Conservation (phyloP, 2,888 invertebrate genomes). For the Coronaproctus castanopsis region DNA sequence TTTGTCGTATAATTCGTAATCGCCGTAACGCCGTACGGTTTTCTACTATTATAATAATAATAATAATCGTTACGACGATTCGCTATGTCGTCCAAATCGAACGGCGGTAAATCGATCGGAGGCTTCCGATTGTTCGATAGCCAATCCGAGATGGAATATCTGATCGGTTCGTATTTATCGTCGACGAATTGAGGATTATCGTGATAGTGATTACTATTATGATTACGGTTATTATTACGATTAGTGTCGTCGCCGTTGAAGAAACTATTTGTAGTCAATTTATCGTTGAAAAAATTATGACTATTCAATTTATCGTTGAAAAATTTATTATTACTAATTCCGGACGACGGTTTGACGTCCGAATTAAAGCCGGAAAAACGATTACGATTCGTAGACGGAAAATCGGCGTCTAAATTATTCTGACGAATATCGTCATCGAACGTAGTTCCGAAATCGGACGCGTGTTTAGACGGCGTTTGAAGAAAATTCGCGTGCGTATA, state of each 20-base stretch:
- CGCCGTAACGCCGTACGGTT: neutral
- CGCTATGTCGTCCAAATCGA: conserved; percentile 1
- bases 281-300: neutral
- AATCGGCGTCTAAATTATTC: no score
- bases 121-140: neutral
- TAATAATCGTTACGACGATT: neutral
- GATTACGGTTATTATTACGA: no score
- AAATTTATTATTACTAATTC: neutral
- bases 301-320: neutral
- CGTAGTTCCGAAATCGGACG: no score
- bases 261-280: neutral
- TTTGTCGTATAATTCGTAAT: neutral
- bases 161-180: conserved; percentile 1
- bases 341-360: neutral
- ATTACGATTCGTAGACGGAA: no score
- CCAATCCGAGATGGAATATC: conserved; percentile 3
- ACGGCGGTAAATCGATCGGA: neutral
- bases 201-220: no score
- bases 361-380: neutral
- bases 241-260: conserved; percentile 3
- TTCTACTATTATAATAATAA: neutral
- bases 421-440: no score
- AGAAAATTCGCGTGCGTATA: conserved; percentile 14
- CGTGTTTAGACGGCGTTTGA: no score
- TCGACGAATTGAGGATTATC: neutral